Evolutionary conservation across 2,113 vertebrate genomes (phyloP).

Genomic region (Rattus rattus): DNA sequence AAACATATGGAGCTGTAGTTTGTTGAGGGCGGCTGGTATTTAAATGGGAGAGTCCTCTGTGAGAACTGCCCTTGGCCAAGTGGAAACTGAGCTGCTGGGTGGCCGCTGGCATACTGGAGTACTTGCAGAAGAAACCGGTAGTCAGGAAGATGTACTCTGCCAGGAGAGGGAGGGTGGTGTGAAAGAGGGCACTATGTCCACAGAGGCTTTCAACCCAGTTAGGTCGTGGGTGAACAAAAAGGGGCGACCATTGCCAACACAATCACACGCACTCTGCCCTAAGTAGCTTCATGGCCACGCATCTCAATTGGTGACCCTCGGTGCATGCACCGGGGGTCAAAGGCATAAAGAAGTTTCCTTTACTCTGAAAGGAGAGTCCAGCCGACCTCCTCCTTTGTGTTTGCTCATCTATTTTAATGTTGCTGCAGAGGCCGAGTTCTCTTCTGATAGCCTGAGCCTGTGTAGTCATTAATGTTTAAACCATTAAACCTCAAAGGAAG

Average conservation of each 20-base stretch:
- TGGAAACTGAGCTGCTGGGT: background rate
- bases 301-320: slow-evolving; percentile 60
- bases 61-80: background rate
- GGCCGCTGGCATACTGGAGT: background rate
- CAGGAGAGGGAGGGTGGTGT: background rate
- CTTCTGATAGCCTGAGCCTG: slow-evolving; percentile 64
- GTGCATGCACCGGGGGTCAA: slow-evolving; percentile 65
- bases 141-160: background rate
- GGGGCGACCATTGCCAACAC: slow-evolving; percentile 40
- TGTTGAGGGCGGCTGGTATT: background rate
- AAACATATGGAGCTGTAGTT: background rate
- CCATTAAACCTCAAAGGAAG: slow-evolving; percentile 56
- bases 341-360: slow-evolving; percentile 62
- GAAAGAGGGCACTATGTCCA: background rate
- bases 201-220: background rate
- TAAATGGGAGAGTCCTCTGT: background rate
- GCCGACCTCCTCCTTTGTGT: slow-evolving; percentile 65
- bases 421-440: slow-evolving; percentile 59
- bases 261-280: slow-evolving; percentile 50
- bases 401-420: slow-evolving; percentile 60
- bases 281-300: slow-evolving; percentile 66
- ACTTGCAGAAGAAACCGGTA: background rate
- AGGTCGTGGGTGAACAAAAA: slow-evolving; percentile 25
- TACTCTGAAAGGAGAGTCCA: slow-evolving; percentile 43
- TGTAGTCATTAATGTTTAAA: slow-evolving; percentile 59